Percentiles rank a stretch among this genome's conserved stretches.
Evolutionary conservation across 2,888 invertebrate species (phyloP).

Genomic region (Drosophila macrothrix): DNA sequence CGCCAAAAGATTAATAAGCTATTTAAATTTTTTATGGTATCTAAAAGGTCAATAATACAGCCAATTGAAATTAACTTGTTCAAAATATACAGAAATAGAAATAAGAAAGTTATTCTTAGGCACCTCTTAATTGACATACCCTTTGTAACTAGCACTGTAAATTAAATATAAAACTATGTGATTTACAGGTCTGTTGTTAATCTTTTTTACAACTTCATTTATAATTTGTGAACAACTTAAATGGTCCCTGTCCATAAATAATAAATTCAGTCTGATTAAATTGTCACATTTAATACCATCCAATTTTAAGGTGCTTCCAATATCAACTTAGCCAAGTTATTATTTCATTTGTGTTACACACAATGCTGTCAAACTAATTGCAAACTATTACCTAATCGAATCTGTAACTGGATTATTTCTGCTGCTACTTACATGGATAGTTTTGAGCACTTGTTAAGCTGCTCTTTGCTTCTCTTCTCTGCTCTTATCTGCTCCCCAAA

Average conservation of each 20-base stretch:
- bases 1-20: not conserved
- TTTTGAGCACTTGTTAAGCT: constrained; percentile 6
- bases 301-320: not conserved
- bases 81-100: not conserved
- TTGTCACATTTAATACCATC: not conserved
- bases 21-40: not conserved
- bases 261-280: not conserved
- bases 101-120: not conserved
- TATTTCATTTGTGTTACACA: not conserved
- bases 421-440: constrained; percentile 16
- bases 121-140: not conserved
- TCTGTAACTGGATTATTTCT: not conserved
- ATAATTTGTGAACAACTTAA: not conserved
- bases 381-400: not conserved
- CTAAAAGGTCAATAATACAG: not conserved
- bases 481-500: not conserved
- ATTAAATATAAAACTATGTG: no score
- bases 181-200: no score
- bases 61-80: not conserved
- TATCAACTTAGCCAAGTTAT: not conserved
- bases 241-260: not conserved
- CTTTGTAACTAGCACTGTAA: not conserved
- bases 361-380: not conserved
- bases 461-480: not conserved
- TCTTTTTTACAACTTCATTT: not conserved